Evolutionary conservation across 1,140 invertebrate genomes (phyloP), one percentile per base, ranked within the genome.

Genomic region (fruit fly (Drosophila melanogaster)): DNA sequence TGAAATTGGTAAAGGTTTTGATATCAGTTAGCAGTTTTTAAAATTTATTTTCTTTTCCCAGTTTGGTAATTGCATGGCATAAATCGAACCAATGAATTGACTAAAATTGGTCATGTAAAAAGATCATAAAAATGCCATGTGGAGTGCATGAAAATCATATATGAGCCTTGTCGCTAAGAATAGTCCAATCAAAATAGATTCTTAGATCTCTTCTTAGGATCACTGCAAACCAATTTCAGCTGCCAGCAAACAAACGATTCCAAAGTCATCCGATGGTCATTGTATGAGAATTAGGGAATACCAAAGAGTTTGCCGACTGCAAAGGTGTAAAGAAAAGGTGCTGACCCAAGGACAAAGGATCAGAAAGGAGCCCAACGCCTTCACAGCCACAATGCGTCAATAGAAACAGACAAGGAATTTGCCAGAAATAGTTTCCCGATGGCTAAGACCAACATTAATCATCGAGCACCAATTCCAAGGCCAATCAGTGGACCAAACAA

Each of bases 321-420:
- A 4, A 60, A 81, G 83, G 81, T 86, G 81, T 62, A 66, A 86
- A 75, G 50, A 86, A 85, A 75, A 78, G 60, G 67, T 81, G 81
- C 67, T 61, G 40, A 33, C 51, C 73, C 73, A 69, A 70, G 62
- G 79, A 85, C 79, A 85, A 86, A 79, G 49, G 74, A 58, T 55
- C 73, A 40, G 60, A 70, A 70, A 70, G 64, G 33, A 47, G 47
- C 30, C 60, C 64, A 89, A 87, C 83, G 83, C 83, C 83, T 89
- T 57, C 76, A 66, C 49, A 24, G 40, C 47, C 46, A 87, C 83
- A 87, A 87, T 84, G 72, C 54, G 47, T 76, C 65, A 87, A 87
- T 87, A 87, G 83, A 79, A 87, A 87, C 79, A 81, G 51, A 51
- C 22, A 37, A 38, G 24, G 50, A 83, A 51, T 70, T 81, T 47